Percentiles rank a stretch among this genome's conserved stretches.
Evolutionary conservation across 2,888 invertebrate genomes (phyloP).

Genomic region (Cylloceria caligata): DNA sequence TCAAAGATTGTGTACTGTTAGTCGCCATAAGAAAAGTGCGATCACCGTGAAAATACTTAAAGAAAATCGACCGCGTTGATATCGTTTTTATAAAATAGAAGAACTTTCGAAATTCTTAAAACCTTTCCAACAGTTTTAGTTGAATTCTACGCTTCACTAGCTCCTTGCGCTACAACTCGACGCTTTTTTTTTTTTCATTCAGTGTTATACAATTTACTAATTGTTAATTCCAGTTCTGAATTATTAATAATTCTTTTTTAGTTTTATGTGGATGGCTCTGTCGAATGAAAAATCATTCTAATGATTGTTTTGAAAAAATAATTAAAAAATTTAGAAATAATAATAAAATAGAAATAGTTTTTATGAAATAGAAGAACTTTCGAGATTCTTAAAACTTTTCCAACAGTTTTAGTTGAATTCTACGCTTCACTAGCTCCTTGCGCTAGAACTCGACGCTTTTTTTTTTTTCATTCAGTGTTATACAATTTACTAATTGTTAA

Average conservation of each 20-base stretch:
- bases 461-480: too few relatives aligned
- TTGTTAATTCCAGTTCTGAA: neutral
- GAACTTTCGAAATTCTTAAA: slow-evolving; percentile 11
- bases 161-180: neutral
- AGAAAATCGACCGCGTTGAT: slow-evolving; percentile 29
- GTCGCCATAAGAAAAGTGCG: slow-evolving; percentile 31
- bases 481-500: too few relatives aligned
- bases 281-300: too few relatives aligned
- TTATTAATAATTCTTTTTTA: neutral
- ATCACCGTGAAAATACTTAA: neutral
- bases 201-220: neutral
- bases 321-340: neutral
- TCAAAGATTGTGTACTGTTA: slow-evolving; percentile 3
- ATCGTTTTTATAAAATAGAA: slow-evolving; percentile 50
- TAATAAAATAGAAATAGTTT: too few relatives aligned
- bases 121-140: neutral
- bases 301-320: too few relatives aligned
- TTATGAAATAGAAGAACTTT: too few relatives aligned
- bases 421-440: too few relatives aligned
- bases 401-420: too few relatives aligned
- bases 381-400: too few relatives aligned
- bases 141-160: neutral
- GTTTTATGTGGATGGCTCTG: too few relatives aligned
- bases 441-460: too few relatives aligned
- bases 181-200: neutral